phyloP scores from a whole-genome alignment of 2,113 vertebrate genomes.

The Malurus cyaneus region DNA sequence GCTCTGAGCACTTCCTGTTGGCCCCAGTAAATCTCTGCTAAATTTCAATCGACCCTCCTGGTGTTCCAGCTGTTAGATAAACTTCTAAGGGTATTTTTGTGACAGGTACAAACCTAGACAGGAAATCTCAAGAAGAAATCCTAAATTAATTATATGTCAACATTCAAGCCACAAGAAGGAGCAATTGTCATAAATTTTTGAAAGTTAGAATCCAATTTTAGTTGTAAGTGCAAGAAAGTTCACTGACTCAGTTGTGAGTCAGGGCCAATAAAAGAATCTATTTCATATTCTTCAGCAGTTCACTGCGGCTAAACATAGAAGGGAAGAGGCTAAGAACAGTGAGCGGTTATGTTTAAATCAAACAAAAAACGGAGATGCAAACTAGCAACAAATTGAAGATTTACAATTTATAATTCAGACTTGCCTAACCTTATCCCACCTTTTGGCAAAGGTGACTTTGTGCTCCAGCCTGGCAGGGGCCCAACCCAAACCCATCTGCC shows the following conservation, averaged over 20 bases:
- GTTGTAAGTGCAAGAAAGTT: constrained; percentile 61
- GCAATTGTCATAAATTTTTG: constrained; percentile 77
- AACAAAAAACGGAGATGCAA: not conserved
- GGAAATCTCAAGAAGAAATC: constrained; percentile 74
- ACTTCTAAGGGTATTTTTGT: constrained; percentile 76
- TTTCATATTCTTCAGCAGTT: constrained; percentile 73
- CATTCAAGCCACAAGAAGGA: constrained; percentile 82
- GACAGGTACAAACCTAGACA: constrained; percentile 77
- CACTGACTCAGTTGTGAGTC: constrained; percentile 64
- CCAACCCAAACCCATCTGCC: not conserved
- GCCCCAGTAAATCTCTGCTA: constrained; percentile 51
- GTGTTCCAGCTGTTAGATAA: constrained; percentile 74
- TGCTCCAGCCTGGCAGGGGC: not conserved
- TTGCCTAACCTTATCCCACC: not conserved
- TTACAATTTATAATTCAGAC: not conserved
- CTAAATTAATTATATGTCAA: constrained; percentile 79
- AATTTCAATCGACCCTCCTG: constrained; percentile 3
- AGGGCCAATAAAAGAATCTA: constrained; percentile 73
- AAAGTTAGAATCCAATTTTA: constrained; percentile 71
- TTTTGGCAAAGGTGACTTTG: not conserved
- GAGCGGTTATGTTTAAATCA: constrained; percentile 42
- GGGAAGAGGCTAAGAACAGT: constrained; percentile 45
- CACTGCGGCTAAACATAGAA: constrained; percentile 68
- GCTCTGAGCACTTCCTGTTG: constrained; percentile 61
- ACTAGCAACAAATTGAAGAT: not conserved